Evolutionary conservation across 92 coral and sea anemone species (phyloP), one percentile per base, ranked within the genome.

Genomic region (Isaurus tuberculatus): DNA sequence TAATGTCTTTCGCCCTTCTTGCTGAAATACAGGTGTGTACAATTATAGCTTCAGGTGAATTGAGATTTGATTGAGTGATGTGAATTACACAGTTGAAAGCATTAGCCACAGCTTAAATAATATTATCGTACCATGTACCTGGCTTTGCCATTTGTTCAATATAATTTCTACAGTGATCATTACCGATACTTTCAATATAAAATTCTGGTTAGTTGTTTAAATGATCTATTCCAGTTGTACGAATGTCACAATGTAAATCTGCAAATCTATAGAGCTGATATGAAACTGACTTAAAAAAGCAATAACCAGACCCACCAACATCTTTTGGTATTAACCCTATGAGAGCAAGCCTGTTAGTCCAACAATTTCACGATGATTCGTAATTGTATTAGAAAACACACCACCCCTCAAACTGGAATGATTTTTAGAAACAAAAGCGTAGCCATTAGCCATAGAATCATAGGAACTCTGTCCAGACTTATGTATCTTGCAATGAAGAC

Each of bases 291-390:
- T 73, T 89, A 79, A 89, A 89, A 85, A 89, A 89, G 77, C 89
- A 89, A 60, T 89, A 89, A 61, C 92, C 92, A 73, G 61, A 84
- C 71, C 91, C 91, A 64, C 86, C 92, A 27, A 89, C 92, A 80
- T 89, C 89, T 36, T 85, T 72, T 68, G 89, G 89, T 85, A 65
- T 72, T 65, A 89, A 81, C n/a, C 88, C 70, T 53, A 85, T 81
- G 57, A 55, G 77, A 26, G 73, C 44, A 42, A 89, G 70, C 87
- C 58, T 49, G 19, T 49, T n/a, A 75, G 83, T 25, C 57, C 74
- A 55, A 75, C 44, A 7, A 85, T 53, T 44, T 83, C 65, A 74
- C 17, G 83, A 46, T 34, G 70, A 19, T 17, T 74, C 26, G 49
- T 72, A 74, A 4, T 48, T 3, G 48, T 40, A 15, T 69, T 77